Evolutionary conservation across 2,113 vertebrate genomes (phyloP).

Genomic region (Chunga burmeisteri): DNA sequence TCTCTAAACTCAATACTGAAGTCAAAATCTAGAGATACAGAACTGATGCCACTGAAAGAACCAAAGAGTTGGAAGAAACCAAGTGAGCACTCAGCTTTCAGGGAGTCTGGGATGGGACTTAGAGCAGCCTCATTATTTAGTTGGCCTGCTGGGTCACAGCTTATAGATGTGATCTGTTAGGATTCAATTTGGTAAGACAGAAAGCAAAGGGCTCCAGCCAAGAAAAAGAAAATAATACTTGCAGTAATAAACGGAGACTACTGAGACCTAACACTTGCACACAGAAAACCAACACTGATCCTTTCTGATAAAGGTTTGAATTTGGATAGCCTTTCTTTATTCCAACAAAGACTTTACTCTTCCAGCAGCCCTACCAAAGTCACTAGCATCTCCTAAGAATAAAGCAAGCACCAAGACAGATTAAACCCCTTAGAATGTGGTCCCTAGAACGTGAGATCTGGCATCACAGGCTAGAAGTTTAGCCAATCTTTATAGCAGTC

Average conservation of each 20-base stretch:
- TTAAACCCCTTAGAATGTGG: neutral
- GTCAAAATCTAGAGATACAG: conserved; percentile 74
- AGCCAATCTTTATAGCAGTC: neutral
- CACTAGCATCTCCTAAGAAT: neutral
- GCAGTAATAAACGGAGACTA: neutral
- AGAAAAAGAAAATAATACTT: neutral
- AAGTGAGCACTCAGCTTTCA: conserved; percentile 52
- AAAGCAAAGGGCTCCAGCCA: neutral
- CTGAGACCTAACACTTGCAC: neutral
- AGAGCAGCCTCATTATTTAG: neutral
- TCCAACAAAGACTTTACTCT: neutral
- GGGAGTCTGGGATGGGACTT: neutral
- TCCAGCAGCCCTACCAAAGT: neutral
- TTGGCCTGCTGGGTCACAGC: neutral
- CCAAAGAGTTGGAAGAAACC: conserved; percentile 76
- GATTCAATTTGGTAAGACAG: neutral
- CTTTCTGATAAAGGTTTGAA: neutral
- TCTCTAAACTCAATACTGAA: conserved; percentile 75
- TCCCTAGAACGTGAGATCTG: neutral
- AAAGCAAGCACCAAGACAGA: neutral
- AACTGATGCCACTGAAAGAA: conserved; percentile 70
- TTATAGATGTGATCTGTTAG: neutral
- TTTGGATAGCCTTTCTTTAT: neutral
- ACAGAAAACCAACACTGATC: neutral
- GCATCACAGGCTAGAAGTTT: neutral